Percentiles rank a stretch among this genome's conserved stretches.
Conservation (phyloP, 1,140 invertebrate species). For the Eciton burchellii region DNA sequence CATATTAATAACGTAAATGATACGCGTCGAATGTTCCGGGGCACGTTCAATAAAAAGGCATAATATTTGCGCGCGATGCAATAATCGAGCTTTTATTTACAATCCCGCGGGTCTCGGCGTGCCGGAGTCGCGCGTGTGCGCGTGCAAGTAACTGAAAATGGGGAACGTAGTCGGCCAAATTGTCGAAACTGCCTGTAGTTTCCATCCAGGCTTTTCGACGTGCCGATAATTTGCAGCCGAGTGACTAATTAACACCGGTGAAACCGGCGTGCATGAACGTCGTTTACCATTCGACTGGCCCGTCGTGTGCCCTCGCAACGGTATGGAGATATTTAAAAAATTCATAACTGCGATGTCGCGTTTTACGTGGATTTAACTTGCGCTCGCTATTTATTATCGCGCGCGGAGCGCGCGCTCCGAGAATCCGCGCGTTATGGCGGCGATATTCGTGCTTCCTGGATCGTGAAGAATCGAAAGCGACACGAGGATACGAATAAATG, state of each 20-base stretch:
- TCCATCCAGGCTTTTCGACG: conserved; percentile 42
- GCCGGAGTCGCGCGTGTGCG: background rate
- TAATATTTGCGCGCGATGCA: conserved; percentile 47
- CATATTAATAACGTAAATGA: conserved; percentile 52
- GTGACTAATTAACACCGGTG: conserved; percentile 43
- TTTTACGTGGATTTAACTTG: conserved; percentile 14
- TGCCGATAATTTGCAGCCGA: conserved; percentile 55
- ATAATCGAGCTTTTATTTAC: conserved; percentile 55
- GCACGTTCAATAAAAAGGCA: conserved; percentile 45
- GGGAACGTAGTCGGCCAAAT: conserved; percentile 46
- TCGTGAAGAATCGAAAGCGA: conserved; percentile 16
- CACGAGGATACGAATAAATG: background rate
- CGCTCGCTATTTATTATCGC: background rate
- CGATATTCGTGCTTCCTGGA: background rate
- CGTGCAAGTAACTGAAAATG: conserved; percentile 37
- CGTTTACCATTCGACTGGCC: conserved; percentile 16
- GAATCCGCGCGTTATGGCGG: background rate
- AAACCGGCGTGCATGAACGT: background rate
- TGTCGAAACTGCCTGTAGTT: conserved; percentile 56
- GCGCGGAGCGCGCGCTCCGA: background rate
- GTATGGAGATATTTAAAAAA: conserved; percentile 20
- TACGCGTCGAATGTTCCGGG: conserved; percentile 25
- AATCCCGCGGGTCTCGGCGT: conserved; percentile 6
- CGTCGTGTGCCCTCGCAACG: background rate
- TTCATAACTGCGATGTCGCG: background rate